These are phyloP conservation scores for Spatula clypeata DNA, from an alignment of 2,797 vertebrate species.

Conservation along the genomic window DNA sequence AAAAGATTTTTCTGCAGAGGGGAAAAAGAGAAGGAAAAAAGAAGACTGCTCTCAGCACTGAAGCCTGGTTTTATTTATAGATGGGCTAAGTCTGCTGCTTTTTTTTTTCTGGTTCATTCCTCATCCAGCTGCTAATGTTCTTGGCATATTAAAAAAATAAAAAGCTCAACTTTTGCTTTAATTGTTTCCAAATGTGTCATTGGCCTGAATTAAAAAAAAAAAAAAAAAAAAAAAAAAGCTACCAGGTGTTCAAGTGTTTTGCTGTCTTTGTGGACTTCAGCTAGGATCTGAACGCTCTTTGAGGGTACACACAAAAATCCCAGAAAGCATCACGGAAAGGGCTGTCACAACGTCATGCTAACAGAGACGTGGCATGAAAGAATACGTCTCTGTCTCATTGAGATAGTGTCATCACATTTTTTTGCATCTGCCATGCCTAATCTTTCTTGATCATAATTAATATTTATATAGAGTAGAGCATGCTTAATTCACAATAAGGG, in stretches of 20 bases:
- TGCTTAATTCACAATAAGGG: neutral
- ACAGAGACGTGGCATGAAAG: neutral
- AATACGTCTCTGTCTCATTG: neutral
- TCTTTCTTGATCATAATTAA: neutral
- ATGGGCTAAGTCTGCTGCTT: neutral
- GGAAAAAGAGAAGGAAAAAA: neutral
- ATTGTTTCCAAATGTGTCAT: neutral
- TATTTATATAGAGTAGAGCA: neutral
- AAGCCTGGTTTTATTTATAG: constrained; percentile 34
- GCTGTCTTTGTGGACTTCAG: neutral
- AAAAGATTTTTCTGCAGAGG: neutral
- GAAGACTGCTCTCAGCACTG: neutral
- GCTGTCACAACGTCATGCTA: accelerated
- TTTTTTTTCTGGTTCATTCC: neutral
- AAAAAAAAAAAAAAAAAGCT: neutral
- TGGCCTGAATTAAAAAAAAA: neutral
- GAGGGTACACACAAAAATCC: neutral
- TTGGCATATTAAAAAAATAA: neutral
- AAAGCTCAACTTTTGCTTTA: constrained; percentile 9
- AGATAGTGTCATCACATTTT: neutral
- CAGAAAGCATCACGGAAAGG: accelerated
- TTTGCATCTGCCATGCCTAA: neutral
- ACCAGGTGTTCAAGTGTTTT: neutral
- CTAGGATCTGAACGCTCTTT: neutral
- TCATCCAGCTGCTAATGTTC: constrained; percentile 17